Conservation (phyloP, 2,888 invertebrate species). For the Papilio elwesi region DNA sequence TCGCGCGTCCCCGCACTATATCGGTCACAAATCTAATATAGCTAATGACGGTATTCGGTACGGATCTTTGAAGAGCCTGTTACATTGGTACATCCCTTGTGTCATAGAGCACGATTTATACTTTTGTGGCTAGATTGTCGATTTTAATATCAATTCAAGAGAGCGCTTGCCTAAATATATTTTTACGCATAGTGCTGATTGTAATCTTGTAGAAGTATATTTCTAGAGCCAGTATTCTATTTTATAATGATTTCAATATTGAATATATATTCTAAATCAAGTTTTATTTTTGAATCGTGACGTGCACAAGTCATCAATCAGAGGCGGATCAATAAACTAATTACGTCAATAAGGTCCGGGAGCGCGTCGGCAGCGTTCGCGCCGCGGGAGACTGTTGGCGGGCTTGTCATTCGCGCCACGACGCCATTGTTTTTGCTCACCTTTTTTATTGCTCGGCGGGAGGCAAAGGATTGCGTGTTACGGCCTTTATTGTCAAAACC, state of each 20-base stretch:
- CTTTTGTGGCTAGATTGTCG: constrained; percentile 43
- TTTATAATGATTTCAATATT: too few relatives aligned
- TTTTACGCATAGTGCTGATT: too few relatives aligned
- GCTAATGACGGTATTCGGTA: constrained; percentile 72
- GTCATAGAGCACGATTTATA: constrained; percentile 59
- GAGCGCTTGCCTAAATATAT: too few relatives aligned
- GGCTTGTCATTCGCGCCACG: constrained; percentile 37
- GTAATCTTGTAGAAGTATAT: too few relatives aligned
- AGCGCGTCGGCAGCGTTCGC: constrained; percentile 44
- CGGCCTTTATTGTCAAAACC: constrained; percentile 31
- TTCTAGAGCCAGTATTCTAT: too few relatives aligned
- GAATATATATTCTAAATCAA: too few relatives aligned
- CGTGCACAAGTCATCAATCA: constrained; percentile 36
- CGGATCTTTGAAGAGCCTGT: constrained; percentile 63
- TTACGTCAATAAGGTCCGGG: constrained; percentile 38
- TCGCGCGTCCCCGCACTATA: constrained; percentile 52
- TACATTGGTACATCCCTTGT: constrained; percentile 55
- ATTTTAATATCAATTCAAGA: constrained; percentile 20
- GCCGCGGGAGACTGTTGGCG: constrained; percentile 44
- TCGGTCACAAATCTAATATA: constrained; percentile 77
- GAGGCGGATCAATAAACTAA: constrained; percentile 41
- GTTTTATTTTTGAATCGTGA: not conserved
- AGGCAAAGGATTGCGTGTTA: constrained; percentile 39
- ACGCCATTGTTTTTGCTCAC: constrained; percentile 38
- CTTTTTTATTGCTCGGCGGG: constrained; percentile 38